Evolutionary conservation across 2,797 vertebrate species (phyloP), one percentile per base, ranked within the genome.

Genomic region (Oryzias dopingdopingensis): DNA sequence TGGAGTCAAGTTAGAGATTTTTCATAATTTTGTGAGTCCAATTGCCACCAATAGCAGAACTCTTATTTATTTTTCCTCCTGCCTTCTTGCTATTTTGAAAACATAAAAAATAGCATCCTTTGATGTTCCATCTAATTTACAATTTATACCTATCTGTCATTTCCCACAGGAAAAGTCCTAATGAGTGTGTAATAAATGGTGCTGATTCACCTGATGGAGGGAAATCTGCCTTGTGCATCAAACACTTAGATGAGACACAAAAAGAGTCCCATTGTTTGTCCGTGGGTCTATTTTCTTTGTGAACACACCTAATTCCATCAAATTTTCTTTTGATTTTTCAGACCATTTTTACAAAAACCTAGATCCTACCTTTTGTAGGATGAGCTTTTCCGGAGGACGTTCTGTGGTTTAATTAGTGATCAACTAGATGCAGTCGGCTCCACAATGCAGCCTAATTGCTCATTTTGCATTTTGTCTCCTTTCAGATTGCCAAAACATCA

Each of bases 131-230:
- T 72, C 52, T 80, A 83, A 78, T 78, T 79, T 72, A 79, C 63
- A 68, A 45, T 74, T 78, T 68, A 32, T 32, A 72, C 65, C 70
- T 55, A 66, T 76, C 55, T 73, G 74, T 62, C 67, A 81, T 89
- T 81, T 80, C 85, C 83, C 80, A 69, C 81, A 82, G 83, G 85
- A 82, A 80, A 79, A 75, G 50, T 76, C 78, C 74, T 89, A 91
- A 91, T 14, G 84, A 88, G 83, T 73, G 72, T 86, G 87, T 88
- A 86, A 88, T 90, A 86, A 82, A 85, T 60, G 77, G 73, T 76
- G 83, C 52, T 81, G 81, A 83, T 87, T 85, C 52, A 85, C 86
- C 79, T 77, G 65, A 56, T 70, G 65, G 62, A 72, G 70, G 55
- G 32, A 68, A 88, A 85, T 85, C 71, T 67, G 60, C 54, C 67